Conservation (phyloP, 2,113 vertebrate species). For the Columba livia region DNA sequence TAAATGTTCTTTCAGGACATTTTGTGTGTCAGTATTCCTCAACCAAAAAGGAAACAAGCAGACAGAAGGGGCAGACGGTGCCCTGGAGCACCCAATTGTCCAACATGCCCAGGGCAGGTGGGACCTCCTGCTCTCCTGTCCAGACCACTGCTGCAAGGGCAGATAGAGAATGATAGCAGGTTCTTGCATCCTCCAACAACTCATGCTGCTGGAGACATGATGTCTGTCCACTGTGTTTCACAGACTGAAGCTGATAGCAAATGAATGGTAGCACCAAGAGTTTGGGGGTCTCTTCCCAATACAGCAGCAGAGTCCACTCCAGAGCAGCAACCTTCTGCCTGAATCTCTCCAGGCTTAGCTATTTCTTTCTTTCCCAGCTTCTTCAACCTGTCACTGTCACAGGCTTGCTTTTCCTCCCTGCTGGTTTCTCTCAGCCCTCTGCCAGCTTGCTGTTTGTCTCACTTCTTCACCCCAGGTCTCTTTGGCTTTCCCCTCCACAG, state of each 20-base stretch:
- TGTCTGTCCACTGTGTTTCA: background rate
- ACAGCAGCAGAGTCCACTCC: background rate
- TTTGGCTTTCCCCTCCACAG: background rate
- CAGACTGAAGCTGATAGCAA: background rate
- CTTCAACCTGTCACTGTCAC: background rate
- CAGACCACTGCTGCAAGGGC: background rate
- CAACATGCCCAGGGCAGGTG: rapidly evolving
- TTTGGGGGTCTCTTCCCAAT: background rate
- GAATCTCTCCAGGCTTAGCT: background rate
- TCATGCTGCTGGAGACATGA: rapidly evolving
- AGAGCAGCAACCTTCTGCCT: background rate
- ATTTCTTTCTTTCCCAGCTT: background rate
- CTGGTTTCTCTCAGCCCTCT: background rate
- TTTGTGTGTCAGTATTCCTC: background rate
- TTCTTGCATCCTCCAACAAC: background rate
- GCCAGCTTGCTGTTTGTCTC: background rate
- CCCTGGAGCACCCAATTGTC: background rate
- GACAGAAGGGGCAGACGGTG: background rate
- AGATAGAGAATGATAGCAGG: background rate
- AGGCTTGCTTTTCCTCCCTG: background rate
- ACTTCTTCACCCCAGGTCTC: background rate
- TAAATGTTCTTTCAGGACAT: background rate
- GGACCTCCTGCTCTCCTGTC: background rate
- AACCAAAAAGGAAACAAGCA: background rate
- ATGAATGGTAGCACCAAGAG: background rate